phyloP scores from a whole-genome alignment of 2,113 vertebrate genomes.

The Pygoscelis antarcticus region DNA sequence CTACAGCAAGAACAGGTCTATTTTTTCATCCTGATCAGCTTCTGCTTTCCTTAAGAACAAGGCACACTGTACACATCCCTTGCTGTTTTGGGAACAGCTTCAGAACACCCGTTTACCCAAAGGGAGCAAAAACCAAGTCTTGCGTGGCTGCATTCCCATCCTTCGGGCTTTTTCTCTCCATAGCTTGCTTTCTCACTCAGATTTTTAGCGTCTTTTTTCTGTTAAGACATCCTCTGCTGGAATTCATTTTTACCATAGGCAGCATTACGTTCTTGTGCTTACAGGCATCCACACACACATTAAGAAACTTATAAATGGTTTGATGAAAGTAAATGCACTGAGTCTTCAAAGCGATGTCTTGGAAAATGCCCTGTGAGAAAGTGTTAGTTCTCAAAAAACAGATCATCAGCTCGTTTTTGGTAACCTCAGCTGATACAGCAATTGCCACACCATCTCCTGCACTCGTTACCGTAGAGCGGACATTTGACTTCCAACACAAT shows the following conservation, averaged over 20 bases:
- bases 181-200: background rate
- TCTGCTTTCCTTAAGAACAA: background rate
- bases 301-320: background rate
- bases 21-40: background rate
- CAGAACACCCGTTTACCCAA: background rate
- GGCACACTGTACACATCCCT: rapidly evolving
- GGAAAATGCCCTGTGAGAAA: background rate
- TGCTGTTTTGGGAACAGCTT: background rate
- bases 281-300: too few species aligned
- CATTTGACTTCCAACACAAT: background rate
- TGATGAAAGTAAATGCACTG: background rate
- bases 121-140: background rate
- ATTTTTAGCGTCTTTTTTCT: background rate
- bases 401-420: background rate
- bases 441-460: background rate
- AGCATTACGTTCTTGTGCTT: background rate
- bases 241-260: background rate
- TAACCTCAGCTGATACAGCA: background rate
- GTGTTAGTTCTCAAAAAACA: background rate
- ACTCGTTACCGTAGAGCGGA: background rate
- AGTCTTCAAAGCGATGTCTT: background rate
- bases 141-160: background rate
- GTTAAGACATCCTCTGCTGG: background rate
- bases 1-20: background rate
- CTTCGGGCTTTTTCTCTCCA: background rate